phyloP scores from a whole-genome alignment of 2,888 invertebrate genomes.

The Xestia sexstrigata region DNA sequence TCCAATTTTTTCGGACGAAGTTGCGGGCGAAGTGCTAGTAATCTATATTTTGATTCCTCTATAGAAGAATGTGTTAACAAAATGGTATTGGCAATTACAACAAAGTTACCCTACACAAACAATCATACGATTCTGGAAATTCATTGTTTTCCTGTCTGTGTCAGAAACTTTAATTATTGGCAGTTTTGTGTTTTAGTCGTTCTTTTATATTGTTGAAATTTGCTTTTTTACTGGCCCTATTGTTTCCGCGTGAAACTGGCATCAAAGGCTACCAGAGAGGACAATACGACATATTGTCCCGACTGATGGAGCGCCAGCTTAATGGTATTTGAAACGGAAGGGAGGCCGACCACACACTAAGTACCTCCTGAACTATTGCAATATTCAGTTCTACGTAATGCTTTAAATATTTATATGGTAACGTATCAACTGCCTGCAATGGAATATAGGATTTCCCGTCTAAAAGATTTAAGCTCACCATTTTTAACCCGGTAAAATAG shows the following conservation, averaged over 20 bases:
- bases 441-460: neutral
- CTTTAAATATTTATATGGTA: constrained; percentile 1
- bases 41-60: too few relatives aligned
- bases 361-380: constrained; percentile 29
- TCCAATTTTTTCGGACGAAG: too few relatives aligned
- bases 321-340: constrained; percentile 50
- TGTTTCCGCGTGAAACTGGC: constrained; percentile 44
- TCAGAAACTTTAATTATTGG: constrained; percentile 35
- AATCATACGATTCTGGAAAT: neutral
- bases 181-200: constrained; percentile 27
- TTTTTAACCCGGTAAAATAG: constrained; percentile 53
- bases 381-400: constrained; percentile 15
- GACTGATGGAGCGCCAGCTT: constrained; percentile 31
- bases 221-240: constrained; percentile 33
- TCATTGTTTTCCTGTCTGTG: neutral
- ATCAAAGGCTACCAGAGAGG: constrained; percentile 43
- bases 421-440: neutral
- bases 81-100: neutral
- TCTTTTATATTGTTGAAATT: constrained; percentile 37
- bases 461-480: constrained; percentile 39
- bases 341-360: constrained; percentile 1
- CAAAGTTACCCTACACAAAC: neutral
- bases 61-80: neutral
- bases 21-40: too few relatives aligned
- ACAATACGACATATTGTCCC: constrained; percentile 52